A percentile compares a stretch with the other conserved stretches of the same genome.
Conservation (phyloP, 2,113 vertebrate species). For the Nansenia antarctica region DNA sequence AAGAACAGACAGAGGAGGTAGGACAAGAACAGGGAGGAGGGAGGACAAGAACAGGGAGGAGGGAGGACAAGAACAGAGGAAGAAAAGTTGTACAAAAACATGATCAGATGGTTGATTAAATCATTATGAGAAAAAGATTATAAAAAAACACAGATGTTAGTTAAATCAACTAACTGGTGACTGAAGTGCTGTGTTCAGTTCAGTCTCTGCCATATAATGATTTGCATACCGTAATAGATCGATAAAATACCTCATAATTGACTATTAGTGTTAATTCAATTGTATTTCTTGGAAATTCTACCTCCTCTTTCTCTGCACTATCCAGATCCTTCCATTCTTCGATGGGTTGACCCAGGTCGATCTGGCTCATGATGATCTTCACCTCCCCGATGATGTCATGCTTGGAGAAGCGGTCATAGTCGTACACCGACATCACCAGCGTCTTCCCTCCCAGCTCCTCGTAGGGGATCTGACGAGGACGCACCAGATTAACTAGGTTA, state of each 20-base stretch:
- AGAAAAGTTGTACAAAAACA: constrained; percentile 6
- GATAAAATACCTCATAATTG: neutral
- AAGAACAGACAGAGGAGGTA: neutral
- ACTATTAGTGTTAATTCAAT: neutral
- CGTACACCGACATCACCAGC: constrained; percentile 92
- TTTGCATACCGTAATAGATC: neutral
- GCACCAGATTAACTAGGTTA: no score
- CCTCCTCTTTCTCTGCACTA: constrained; percentile 96
- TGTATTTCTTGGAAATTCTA: constrained; percentile 39
- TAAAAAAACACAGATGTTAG: no score
- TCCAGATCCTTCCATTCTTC: constrained; percentile 97
- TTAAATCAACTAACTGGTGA: no score
- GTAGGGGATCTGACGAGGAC: constrained; percentile 84
- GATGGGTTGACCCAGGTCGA: constrained; percentile 93
- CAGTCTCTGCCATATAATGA: neutral
- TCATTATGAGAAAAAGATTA: no score
- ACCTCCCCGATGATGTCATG: constrained; percentile 97
- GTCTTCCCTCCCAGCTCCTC: constrained; percentile 96
- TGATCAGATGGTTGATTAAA: constrained; percentile 19
- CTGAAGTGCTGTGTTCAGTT: neutral
- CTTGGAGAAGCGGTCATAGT: constrained; percentile 98
- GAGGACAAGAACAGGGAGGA: no score
- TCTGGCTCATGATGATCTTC: constrained; percentile 93
- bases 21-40: neutral
- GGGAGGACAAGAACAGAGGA: neutral